Evolutionary conservation across 1,140 invertebrate species (phyloP).

Genomic region (Liolophura sinensis): DNA sequence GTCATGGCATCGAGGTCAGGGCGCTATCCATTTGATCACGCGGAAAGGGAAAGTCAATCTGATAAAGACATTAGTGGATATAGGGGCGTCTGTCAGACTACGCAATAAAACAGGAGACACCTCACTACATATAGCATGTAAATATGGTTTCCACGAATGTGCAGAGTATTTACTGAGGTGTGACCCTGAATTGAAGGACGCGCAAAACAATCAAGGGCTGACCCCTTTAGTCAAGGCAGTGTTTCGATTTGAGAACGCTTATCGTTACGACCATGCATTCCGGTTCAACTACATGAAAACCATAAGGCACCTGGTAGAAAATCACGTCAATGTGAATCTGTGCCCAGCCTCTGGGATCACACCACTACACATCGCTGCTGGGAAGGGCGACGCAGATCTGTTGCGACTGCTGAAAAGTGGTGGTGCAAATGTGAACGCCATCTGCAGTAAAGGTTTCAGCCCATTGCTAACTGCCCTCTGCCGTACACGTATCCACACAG

Average conservation of each 20-base stretch:
- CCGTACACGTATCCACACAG: constrained; percentile 20
- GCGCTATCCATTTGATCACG: constrained; percentile 30
- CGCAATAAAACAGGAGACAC: constrained; percentile 35
- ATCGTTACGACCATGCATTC: constrained; percentile 23
- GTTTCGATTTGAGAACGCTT: constrained; percentile 24
- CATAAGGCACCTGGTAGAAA: constrained; percentile 24
- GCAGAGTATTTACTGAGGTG: constrained; percentile 22
- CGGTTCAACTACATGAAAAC: constrained; percentile 26
- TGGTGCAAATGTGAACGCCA: constrained; percentile 36
- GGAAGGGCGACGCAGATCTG: constrained; percentile 21
- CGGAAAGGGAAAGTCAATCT: constrained; percentile 20
- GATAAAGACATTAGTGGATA: constrained; percentile 22
- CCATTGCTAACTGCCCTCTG: constrained; percentile 30
- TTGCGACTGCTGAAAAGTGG: constrained; percentile 22
- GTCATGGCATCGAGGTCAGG: constrained; percentile 18
- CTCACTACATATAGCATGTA: constrained; percentile 32
- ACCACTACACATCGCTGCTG: constrained; percentile 32
- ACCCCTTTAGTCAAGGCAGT: constrained; percentile 38
- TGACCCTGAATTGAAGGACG: constrained; percentile 22
- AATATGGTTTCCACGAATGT: constrained; percentile 30
- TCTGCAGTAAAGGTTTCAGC: constrained; percentile 18
- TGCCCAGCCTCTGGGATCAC: constrained; percentile 27
- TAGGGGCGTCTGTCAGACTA: constrained; percentile 22
- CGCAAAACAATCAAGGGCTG: constrained; percentile 32
- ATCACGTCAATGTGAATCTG: constrained; percentile 34